Evolutionary conservation across 2,888 invertebrate genomes (phyloP).

Genomic region (Melipona bicolor): DNA sequence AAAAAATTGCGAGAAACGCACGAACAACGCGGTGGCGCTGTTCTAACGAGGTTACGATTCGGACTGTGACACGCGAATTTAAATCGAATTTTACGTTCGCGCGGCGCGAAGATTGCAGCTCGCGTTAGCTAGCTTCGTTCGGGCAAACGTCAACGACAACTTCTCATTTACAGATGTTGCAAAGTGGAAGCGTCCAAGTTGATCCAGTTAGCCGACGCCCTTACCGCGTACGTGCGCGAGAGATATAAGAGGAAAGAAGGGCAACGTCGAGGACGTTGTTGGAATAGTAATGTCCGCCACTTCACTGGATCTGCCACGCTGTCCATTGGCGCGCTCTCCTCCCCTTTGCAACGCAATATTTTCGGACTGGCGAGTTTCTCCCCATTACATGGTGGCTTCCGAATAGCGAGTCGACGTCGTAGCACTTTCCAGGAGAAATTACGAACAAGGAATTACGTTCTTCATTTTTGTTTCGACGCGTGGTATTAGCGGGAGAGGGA

Average conservation of each 20-base stretch:
- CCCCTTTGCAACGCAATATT: conserved; percentile 60
- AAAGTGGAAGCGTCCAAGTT: conserved; percentile 15
- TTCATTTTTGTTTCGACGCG: no score
- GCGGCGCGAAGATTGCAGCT: not conserved
- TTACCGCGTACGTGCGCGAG: conserved; percentile 27
- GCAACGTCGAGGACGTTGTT: conserved; percentile 60
- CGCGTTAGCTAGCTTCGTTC: not conserved
- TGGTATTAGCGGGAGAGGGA: not conserved
- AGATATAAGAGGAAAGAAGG: conserved; percentile 28
- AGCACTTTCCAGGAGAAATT: conserved; percentile 46
- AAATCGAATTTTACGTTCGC: conserved; percentile 19
- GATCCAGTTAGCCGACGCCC: conserved; percentile 44
- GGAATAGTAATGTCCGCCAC: conserved; percentile 74
- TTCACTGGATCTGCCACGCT: conserved; percentile 47
- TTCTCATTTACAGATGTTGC: conserved; percentile 47
- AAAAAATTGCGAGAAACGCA: not conserved
- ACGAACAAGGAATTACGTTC: not conserved
- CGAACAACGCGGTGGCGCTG: not conserved
- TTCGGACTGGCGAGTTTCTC: conserved; percentile 73
- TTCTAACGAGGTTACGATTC: conserved; percentile 5
- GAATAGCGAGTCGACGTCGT: no score
- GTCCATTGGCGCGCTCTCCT: conserved; percentile 13
- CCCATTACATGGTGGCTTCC: conserved; percentile 2
- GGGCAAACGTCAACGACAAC: conserved; percentile 32
- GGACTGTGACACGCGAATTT: not conserved